Evolutionary conservation across 2,113 vertebrate genomes (phyloP).

Genomic region (Athene cunicularia): DNA sequence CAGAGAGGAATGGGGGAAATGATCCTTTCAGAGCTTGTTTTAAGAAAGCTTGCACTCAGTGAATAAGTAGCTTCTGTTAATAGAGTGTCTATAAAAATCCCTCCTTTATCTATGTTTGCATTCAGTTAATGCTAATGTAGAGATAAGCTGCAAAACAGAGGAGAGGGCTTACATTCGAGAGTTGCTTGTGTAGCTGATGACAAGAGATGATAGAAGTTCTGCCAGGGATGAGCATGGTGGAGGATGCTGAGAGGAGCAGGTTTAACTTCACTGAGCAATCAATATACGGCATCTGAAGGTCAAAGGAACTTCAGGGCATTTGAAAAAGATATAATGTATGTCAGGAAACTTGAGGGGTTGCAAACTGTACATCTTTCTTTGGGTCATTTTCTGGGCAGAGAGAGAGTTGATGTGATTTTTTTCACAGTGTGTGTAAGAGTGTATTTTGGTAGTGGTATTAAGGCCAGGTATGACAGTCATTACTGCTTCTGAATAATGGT

Average conservation of each 20-base stretch:
- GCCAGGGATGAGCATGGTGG: background rate
- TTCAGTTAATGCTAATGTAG: conserved; percentile 37
- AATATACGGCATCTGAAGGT: background rate
- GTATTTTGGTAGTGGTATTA: background rate
- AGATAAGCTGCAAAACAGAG: conserved; percentile 29
- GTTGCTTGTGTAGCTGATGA: background rate
- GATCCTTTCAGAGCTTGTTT: conserved; percentile 41
- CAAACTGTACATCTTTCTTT: background rate
- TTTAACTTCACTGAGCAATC: conserved; percentile 18
- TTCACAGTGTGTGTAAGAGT: background rate
- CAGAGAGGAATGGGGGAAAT: background rate
- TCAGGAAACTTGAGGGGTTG: background rate
- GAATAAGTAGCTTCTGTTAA: conserved; percentile 30
- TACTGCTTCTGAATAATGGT: background rate
- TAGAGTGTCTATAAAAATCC: conserved; percentile 27
- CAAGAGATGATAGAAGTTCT: conserved; percentile 45
- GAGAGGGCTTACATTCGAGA: background rate
- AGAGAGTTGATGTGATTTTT: background rate
- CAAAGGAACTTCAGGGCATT: background rate
- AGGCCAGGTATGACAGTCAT: background rate
- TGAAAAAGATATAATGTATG: conserved; percentile 17
- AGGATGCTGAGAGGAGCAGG: conserved; percentile 11
- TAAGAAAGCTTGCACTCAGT: conserved; percentile 14
- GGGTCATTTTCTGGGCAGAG: conserved; percentile 3
- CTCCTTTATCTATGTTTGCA: conserved; percentile 32